Percentiles rank a stretch among this genome's conserved stretches.
Evolutionary conservation across 2,113 vertebrate genomes (phyloP).

Genomic region (Rhegmatorhina hoffmannsi): DNA sequence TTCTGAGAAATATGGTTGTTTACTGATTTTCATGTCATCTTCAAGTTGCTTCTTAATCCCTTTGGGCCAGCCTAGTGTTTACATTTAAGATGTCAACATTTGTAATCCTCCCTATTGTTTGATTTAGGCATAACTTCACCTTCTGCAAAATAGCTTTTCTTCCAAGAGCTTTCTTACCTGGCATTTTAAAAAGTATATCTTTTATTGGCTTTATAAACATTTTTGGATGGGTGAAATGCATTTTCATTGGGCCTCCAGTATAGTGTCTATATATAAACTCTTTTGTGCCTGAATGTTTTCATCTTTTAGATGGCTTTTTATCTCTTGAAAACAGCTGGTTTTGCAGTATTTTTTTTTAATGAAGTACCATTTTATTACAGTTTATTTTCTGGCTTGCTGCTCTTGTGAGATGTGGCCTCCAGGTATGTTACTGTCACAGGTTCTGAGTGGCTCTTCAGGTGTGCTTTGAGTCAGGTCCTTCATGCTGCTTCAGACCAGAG

Average conservation of each 20-base stretch:
- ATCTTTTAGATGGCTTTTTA: not conserved
- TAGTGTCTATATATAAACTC: not conserved
- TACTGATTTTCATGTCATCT: not conserved
- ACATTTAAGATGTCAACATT: not conserved
- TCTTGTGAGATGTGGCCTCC: not conserved
- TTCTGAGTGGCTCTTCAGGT: not conserved
- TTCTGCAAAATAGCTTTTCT: not conserved
- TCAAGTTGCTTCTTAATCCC: not conserved
- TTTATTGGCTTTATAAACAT: not conserved
- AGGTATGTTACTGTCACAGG: too few species aligned
- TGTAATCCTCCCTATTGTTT: not conserved
- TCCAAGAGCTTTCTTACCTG: not conserved
- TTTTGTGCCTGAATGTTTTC: not conserved
- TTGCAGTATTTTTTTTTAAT: not conserved
- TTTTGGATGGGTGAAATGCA: not conserved
- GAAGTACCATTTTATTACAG: accelerated
- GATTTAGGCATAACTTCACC: not conserved
- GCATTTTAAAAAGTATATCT: not conserved
- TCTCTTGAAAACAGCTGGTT: not conserved
- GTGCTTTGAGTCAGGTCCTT: not conserved
- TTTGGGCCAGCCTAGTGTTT: not conserved
- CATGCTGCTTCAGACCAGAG: not conserved
- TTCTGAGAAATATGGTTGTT: not conserved
- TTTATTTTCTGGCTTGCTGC: not conserved
- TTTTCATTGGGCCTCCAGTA: not conserved